Base-by-base conservation (phyloP, 1,140 invertebrate species). In the Episyrphus balteatus region DNA sequence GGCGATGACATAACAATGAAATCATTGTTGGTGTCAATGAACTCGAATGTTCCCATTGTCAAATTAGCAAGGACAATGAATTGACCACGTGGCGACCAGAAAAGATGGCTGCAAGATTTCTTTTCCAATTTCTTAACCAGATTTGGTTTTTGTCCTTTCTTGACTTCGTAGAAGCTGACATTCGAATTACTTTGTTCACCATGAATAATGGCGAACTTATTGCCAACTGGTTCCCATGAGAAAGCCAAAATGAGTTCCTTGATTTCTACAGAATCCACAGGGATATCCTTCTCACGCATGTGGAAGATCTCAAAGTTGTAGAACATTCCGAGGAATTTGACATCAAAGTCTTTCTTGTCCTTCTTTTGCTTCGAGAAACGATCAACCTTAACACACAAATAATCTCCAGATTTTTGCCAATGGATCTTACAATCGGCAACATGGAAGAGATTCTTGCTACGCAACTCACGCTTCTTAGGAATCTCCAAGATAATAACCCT, bases 281-380 rank as follows among this genome's bases (percentile, higher is more conserved):
- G 95, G 53, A 99, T 91, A 66, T 97, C 86, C 66, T 99, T 99
- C 61, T 98, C 93, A 46, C 90, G 75, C 83, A 98, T 93, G 59
- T 96, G 91, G 75, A 99, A 99, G 52, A 99, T 91, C 74, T 99
- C 96, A 73, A 99, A 96, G 68, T 99, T 98, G 72, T 92, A 97
- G 56, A 94, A 95, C 80, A 97, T 90, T 55, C 95, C 93, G 51
- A 88, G 88, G 66, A 98, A 98, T 72, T 98, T 98, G 44, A 81
- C 80, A 48, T 92, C 84, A 53, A 78, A 77, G 48, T 88, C 79
- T 62, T 73, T 90, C 73, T 82, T 93, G 70, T 84, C 95, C 75
- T 84, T 93, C 72, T 84, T 83, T n/a, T 84, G 77, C 73, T 98
- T 98, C 5, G 86, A 84, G 68, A 97, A 99, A 48, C 96, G 81